phyloP scores from a whole-genome alignment of 2,888 invertebrate genomes.

The Cheiracanthium punctorium region DNA sequence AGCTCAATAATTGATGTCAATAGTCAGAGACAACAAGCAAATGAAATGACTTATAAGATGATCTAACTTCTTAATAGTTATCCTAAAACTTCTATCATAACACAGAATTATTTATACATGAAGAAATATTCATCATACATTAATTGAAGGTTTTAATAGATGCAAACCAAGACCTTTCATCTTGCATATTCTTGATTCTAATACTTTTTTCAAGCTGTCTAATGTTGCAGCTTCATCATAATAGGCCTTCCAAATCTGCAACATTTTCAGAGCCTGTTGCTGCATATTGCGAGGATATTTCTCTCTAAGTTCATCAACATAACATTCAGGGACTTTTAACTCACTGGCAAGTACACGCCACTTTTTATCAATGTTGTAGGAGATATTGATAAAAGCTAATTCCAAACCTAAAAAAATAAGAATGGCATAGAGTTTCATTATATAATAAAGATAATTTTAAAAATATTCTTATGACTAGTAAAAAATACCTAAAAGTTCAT shows the following conservation, averaged over 20 bases:
- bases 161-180: conserved; percentile 11
- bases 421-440: not conserved
- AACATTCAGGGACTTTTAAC: conserved; percentile 3
- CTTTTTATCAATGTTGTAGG: conserved; percentile 2
- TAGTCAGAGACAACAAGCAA: too few relatives aligned
- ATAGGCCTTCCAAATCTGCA: conserved; percentile 2
- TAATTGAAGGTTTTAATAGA: not conserved
- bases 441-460: too few relatives aligned
- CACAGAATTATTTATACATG: too few relatives aligned
- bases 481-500: too few relatives aligned
- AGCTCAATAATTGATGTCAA: too few relatives aligned
- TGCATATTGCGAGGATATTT: not conserved
- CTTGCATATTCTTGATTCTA: conserved; percentile 27
- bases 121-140: too few relatives aligned
- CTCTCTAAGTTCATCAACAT: not conserved
- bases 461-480: too few relatives aligned
- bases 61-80: too few relatives aligned
- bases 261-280: not conserved
- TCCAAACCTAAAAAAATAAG: conserved; percentile 5
- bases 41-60: too few relatives aligned
- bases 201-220: not conserved
- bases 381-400: not conserved
- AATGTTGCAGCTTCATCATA: not conserved
- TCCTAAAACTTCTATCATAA: too few relatives aligned
- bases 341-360: conserved; percentile 24